A percentile compares a stretch with the other conserved stretches of the same genome.
Conservation (phyloP, 2,797 vertebrate species). For the Sebastes miniatus region DNA sequence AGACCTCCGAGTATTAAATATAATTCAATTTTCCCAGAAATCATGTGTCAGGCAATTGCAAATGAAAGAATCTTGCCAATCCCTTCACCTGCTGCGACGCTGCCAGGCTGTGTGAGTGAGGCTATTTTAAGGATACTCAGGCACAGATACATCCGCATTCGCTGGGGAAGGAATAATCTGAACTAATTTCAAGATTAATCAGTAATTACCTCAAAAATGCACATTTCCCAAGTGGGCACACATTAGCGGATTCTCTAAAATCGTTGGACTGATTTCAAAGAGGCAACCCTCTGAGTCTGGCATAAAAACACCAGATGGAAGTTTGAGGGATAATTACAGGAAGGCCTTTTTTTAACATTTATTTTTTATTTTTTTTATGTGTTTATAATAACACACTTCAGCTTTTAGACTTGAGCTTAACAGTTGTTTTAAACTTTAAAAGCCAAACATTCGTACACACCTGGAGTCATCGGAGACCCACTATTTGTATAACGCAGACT, state of each 20-base stretch:
- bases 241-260: constrained; percentile 25
- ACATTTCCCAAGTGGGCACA: constrained; percentile 52
- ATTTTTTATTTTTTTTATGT: not conserved
- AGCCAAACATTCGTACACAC: not conserved
- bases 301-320: constrained; percentile 14
- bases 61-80: constrained; percentile 40
- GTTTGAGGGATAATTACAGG: constrained; percentile 8
- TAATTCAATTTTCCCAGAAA: constrained; percentile 34
- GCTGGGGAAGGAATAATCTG: constrained; percentile 40
- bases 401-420: not conserved
- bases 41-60: constrained; percentile 35
- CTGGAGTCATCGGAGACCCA: not conserved
- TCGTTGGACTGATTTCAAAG: constrained; percentile 42
- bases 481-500: not conserved
- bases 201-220: constrained; percentile 62
- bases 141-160: constrained; percentile 36
- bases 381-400: not conserved
- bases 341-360: not conserved
- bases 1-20: constrained; percentile 18
- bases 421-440: not conserved
- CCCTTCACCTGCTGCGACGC: constrained; percentile 27
- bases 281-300: constrained; percentile 11
- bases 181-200: constrained; percentile 65
- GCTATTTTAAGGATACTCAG: constrained; percentile 38
- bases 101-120: constrained; percentile 2